Evolutionary conservation across 2,113 vertebrate genomes (phyloP), one percentile per base, ranked within the genome.

Genomic region (Cephalopterus ornatus): DNA sequence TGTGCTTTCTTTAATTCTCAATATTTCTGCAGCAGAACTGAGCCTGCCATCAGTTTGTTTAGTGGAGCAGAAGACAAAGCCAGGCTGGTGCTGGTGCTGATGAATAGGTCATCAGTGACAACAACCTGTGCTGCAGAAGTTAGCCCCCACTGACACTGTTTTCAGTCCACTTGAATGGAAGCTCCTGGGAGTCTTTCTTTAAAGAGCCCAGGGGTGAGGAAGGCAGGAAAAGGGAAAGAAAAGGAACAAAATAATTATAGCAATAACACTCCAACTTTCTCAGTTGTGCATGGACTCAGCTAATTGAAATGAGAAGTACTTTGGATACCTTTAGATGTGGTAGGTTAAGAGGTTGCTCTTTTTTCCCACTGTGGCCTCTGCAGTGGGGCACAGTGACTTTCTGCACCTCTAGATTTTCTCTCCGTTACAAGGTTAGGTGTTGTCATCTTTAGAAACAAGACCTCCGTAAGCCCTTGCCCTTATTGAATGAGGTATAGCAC

Each of bases 11-110:
- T 90, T 93, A 92, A 89, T 89, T 96, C 94, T 88, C 88, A 61
- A 27, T 89, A 93, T 95, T 97, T 95, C 86, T 94, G 90, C 61
- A 24, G 92, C 72, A 80, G 85, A 81, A 68, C 85, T 30, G 73
- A 82, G 85, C 18, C 89, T 93, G 93, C 80, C 89, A 55, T 91
- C 66, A 30, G 93, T 93, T 94, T 96, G 78, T 92, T 93, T 88
- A 92, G 95, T 9, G 11, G 92, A 58, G 90, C 82, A 88, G 94
- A 96, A 92, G 95, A 97, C 96, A 97, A 97, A 97, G 96, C 94
- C 78, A 83, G 78, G 75, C 88, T 85, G 88, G 62, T 91, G 94
- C 80, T 95, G 91, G 53, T 72, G 88, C 93, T 72, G 76, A 66
- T 94, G 95, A 96, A 97, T 97, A 96, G 96, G 97, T 96, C 94